These are phyloP conservation scores for Sphaerodactylus townsendi DNA, from an alignment of 2,113 vertebrate genomes.

Conservation along the genomic window DNA sequence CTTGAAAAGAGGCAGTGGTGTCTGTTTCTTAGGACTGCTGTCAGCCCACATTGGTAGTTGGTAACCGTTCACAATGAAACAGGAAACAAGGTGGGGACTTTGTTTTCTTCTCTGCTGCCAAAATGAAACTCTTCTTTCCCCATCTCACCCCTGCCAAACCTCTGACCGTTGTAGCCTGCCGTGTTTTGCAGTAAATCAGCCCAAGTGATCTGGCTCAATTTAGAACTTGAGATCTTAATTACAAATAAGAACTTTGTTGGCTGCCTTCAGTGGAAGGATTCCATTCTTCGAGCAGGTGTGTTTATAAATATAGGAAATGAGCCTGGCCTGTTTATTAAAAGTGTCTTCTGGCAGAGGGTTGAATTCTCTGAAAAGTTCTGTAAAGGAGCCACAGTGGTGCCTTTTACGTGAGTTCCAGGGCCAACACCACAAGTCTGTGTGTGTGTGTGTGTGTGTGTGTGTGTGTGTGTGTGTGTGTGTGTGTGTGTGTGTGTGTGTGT, in stretches of 20 bases:
- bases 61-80: neutral
- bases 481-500: too few relatives aligned
- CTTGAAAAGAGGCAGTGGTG: neutral
- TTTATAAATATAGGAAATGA: conserved; percentile 58
- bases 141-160: conserved; percentile 4
- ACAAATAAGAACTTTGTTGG: conserved; percentile 51
- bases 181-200: conserved; percentile 60
- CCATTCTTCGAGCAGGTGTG: conserved; percentile 68
- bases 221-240: conserved; percentile 60
- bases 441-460: too few relatives aligned
- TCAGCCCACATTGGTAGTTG: fast-evolving
- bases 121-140: neutral
- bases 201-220: conserved; percentile 48
- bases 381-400: conserved; percentile 49
- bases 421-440: neutral
- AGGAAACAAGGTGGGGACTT: neutral
- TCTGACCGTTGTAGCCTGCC: conserved; percentile 41
- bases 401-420: conserved; percentile 15
- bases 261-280: conserved; percentile 55
- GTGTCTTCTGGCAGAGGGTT: conserved; percentile 26
- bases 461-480: too few relatives aligned
- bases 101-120: neutral
- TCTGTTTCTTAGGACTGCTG: neutral
- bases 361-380: conserved; percentile 53
- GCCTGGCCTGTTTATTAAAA: conserved; percentile 47